Conservation (phyloP, 2,113 vertebrate species). For the Connochaetes taurinus region DNA sequence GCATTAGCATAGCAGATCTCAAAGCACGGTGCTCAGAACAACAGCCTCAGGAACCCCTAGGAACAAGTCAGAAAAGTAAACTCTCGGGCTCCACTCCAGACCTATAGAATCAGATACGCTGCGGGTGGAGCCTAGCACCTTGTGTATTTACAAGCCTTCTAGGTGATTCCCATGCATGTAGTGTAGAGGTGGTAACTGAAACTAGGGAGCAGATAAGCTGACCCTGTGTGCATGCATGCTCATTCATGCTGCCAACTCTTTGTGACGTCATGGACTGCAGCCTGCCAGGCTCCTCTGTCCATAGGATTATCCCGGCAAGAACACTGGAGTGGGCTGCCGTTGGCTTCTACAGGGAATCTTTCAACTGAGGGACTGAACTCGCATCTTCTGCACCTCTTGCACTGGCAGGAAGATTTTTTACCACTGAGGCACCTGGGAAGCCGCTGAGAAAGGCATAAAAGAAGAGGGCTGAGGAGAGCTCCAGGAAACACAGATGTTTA, state of each 20-base stretch:
- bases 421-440: not conserved
- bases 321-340: accelerated
- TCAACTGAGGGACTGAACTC: not conserved
- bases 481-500: not conserved
- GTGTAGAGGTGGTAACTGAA: not conserved
- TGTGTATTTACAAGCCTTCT: not conserved
- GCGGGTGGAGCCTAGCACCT: not conserved
- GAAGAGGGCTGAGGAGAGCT: not conserved
- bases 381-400: not conserved
- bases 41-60: not conserved
- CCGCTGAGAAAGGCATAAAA: not conserved
- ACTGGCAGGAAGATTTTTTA: not conserved
- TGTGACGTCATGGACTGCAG: not conserved
- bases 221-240: not conserved
- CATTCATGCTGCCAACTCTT: not conserved
- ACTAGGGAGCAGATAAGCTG: not conserved
- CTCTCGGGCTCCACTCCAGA: not conserved
- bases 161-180: not conserved
- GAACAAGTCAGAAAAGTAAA: not conserved
- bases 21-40: not conserved
- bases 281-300: not conserved
- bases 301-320: not conserved
- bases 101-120: not conserved
- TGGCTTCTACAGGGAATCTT: not conserved
- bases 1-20: not conserved